A percentile compares a stretch with the other conserved stretches of the same genome.
phyloP scores from a whole-genome alignment of 2,888 invertebrate species.

The Sphaerophoria rueppellii region DNA sequence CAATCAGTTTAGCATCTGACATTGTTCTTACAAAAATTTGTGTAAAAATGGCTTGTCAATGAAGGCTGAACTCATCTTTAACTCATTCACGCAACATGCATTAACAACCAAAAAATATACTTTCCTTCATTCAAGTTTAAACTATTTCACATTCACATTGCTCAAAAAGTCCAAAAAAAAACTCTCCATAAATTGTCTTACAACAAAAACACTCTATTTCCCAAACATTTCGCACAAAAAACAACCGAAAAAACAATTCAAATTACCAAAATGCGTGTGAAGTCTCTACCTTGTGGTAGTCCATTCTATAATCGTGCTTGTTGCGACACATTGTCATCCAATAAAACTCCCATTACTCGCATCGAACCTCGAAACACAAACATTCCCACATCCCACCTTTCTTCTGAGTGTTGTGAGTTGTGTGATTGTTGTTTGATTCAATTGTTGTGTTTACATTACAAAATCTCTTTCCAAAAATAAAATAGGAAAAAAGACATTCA shows the following conservation, averaged over 20 bases:
- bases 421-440: not conserved
- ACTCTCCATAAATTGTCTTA: not conserved
- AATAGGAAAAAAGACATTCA: slow-evolving; percentile 39
- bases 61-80: too few species aligned
- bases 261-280: slow-evolving; percentile 36
- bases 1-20: too few species aligned
- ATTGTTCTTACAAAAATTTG: too few species aligned
- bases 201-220: not conserved
- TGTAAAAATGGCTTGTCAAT: too few species aligned
- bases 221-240: slow-evolving; percentile 1
- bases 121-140: slow-evolving; percentile 4
- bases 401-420: slow-evolving; percentile 19
- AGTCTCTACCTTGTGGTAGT: slow-evolving; percentile 13
- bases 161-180: not conserved
- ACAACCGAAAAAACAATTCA: slow-evolving; percentile 14
- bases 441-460: slow-evolving; percentile 34
- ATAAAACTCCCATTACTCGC: slow-evolving; percentile 55
- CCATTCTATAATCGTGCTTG: slow-evolving; percentile 7
- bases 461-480: slow-evolving; percentile 8
- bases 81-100: too few species aligned
- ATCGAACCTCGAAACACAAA: slow-evolving; percentile 6
- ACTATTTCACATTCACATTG: not conserved
- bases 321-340: slow-evolving; percentile 30
- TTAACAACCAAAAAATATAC: too few species aligned
- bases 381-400: slow-evolving; percentile 43